phyloP scores from a whole-genome alignment of 2,888 invertebrate genomes.

The Nebria salina region DNA sequence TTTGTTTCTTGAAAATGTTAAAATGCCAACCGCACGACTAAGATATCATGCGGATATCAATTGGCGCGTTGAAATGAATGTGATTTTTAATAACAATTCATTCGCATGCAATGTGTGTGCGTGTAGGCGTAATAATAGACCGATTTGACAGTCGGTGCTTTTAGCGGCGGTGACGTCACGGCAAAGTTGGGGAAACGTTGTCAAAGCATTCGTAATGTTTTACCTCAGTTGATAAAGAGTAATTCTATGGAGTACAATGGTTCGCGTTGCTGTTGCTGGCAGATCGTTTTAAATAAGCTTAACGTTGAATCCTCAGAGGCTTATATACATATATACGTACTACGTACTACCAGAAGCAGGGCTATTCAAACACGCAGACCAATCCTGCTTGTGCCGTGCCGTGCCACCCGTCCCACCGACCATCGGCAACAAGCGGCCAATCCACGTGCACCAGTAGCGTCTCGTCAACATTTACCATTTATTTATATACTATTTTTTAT shows the following conservation, averaged over 20 bases:
- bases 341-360: conserved; percentile 29
- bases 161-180: conserved; percentile 21
- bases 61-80: too few species aligned
- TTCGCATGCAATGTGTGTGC: too few species aligned
- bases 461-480: conserved; percentile 5
- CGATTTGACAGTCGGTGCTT: conserved; percentile 30
- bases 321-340: conserved; percentile 32
- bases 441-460: conserved; percentile 34
- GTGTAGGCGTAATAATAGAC: conserved; percentile 9
- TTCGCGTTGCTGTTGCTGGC: conserved; percentile 51
- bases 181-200: conserved; percentile 11
- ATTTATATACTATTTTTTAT: too few species aligned
- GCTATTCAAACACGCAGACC: conserved; percentile 50
- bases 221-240: conserved; percentile 49
- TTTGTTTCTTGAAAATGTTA: too few species aligned
- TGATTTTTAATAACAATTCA: too few species aligned
- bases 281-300: conserved; percentile 54
- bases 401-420: not conserved
- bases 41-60: too few species aligned
- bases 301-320: conserved; percentile 50
- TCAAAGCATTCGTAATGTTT: conserved; percentile 45
- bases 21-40: too few species aligned
- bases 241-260: conserved; percentile 51
- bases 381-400: not conserved
- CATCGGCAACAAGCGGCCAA: conserved; percentile 3